phyloP scores from a whole-genome alignment of 2,888 invertebrate species.

The Epinotia nisella region DNA sequence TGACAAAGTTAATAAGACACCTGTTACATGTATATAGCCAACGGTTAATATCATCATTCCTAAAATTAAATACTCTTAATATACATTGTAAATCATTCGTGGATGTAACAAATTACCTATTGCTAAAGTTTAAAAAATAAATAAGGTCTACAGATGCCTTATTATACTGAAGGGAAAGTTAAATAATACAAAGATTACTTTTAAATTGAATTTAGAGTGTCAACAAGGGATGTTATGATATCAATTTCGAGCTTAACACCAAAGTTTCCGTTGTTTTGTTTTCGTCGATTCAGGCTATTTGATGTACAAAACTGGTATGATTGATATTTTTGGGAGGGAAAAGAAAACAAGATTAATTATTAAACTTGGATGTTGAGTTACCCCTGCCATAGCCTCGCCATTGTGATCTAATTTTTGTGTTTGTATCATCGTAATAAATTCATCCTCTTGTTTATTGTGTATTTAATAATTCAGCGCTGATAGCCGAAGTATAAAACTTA shows the following conservation, averaged over 20 bases:
- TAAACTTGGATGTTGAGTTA: conserved; percentile 1
- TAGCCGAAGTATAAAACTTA: background rate
- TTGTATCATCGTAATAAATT: background rate
- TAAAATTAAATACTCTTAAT: background rate
- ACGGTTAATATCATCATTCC: background rate
- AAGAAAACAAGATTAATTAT: conserved; percentile 8
- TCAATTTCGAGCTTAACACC: conserved; percentile 30
- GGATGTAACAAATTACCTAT: conserved; percentile 8
- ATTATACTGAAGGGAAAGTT: conserved; percentile 34
- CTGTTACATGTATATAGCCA: too few species aligned
- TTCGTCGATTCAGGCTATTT: conserved; percentile 14
- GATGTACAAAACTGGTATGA: conserved; percentile 17
- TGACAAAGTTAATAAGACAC: too few species aligned
- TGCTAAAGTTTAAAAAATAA: conserved; percentile 34
- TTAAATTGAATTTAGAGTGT: conserved; percentile 39
- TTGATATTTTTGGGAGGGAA: background rate
- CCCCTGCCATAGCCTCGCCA: background rate
- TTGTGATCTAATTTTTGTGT: background rate
- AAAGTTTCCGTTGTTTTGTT: conserved; percentile 34
- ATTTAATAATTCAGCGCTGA: background rate
- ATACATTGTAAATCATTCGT: background rate
- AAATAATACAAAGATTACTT: conserved; percentile 44
- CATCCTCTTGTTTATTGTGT: conserved; percentile 1
- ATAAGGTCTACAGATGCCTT: conserved; percentile 20
- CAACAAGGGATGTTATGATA: conserved; percentile 40